Conservation (phyloP, 2,113 vertebrate species). For the Rhinolophus sinicus region DNA sequence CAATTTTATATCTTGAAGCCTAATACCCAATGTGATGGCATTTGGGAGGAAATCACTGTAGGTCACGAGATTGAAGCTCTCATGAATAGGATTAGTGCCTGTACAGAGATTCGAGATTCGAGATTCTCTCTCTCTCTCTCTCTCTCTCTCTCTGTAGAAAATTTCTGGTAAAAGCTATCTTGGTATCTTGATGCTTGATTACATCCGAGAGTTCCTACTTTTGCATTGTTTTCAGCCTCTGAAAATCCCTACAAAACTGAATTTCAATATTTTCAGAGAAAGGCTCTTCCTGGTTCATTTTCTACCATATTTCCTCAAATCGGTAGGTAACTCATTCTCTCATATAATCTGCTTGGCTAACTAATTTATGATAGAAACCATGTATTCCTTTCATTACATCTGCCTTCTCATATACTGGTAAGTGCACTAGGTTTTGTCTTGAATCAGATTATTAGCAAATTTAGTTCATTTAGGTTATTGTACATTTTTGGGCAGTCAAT, state of each 20-base stretch:
- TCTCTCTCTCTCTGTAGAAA: background rate
- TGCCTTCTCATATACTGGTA: background rate
- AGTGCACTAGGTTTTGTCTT: background rate
- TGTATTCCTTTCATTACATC: background rate
- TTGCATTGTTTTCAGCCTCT: background rate
- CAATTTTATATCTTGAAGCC: background rate
- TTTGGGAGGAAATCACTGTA: background rate
- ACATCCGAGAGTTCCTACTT: background rate
- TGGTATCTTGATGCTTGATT: background rate
- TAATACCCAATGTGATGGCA: background rate
- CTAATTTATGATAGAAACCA: background rate
- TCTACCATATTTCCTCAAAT: background rate
- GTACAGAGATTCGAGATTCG: fast-evolving
- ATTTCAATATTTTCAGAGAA: background rate
- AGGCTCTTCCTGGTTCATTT: background rate
- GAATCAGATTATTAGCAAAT: background rate
- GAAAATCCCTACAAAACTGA: background rate
- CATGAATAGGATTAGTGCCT: background rate
- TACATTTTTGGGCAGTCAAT: background rate
- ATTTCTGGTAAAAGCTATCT: background rate
- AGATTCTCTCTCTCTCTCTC: background rate
- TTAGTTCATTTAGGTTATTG: background rate
- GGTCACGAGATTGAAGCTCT: background rate
- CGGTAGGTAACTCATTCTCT: background rate
- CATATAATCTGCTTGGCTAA: background rate